Evolutionary conservation across 1,140 invertebrate genomes (phyloP).

Genomic region (Pissodes strobi): DNA sequence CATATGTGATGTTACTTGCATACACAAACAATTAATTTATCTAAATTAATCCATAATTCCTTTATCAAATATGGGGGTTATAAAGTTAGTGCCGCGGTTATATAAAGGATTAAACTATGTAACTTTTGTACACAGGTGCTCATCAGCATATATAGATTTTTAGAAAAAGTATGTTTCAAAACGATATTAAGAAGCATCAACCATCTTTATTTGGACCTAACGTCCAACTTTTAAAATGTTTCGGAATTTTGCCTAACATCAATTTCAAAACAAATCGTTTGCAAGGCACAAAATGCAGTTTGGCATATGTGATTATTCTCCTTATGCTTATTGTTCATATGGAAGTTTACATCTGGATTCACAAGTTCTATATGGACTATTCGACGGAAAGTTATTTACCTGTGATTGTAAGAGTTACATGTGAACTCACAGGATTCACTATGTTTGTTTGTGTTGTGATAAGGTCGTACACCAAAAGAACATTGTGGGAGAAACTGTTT

Average conservation of each 20-base stretch:
- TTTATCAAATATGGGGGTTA: no score
- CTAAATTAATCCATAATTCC: no score
- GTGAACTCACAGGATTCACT: conserved; percentile 12
- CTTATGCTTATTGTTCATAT: neutral
- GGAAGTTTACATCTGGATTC: conserved; percentile 28
- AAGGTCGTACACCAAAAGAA: conserved; percentile 20
- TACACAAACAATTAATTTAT: no score
- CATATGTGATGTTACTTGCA: no score
- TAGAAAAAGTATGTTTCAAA: neutral
- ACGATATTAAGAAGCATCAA: neutral
- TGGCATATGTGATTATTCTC: conserved; percentile 11
- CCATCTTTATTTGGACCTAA: conserved; percentile 17
- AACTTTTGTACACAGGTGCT: no score
- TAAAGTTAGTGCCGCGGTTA: no score
- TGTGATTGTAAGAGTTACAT: conserved; percentile 13
- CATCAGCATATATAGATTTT: neutral
- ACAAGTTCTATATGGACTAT: conserved; percentile 26
- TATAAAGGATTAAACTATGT: no score
- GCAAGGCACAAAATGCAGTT: neutral
- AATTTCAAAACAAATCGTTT: conserved; percentile 19
- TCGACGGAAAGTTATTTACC: conserved; percentile 20
- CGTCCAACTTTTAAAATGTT: conserved; percentile 16
- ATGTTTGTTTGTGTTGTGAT: conserved; percentile 19
- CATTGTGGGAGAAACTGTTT: conserved; percentile 19
- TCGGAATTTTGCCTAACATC: conserved; percentile 24